Percentiles rank a stretch among this genome's conserved stretches.
Evolutionary conservation across 53 echinoderm and acorn worm genomes (phyloP).

Genomic region (Stichopus horrens): DNA sequence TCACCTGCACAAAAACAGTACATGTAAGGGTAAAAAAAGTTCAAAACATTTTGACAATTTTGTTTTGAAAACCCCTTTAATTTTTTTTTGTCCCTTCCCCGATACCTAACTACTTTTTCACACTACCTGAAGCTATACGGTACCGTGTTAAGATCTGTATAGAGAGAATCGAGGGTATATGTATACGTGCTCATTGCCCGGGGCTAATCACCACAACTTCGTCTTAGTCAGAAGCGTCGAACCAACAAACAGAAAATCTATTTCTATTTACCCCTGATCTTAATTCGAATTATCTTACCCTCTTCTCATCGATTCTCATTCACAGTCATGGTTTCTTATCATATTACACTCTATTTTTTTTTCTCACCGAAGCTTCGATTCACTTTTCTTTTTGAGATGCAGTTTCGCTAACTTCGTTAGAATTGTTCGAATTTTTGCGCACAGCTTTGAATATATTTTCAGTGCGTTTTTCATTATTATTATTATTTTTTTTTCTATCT

Average conservation of each 20-base stretch:
- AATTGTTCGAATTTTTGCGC: neutral
- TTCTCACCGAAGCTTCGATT: neutral
- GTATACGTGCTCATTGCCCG: neutral
- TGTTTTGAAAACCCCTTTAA: no score
- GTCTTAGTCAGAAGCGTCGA: constrained; percentile 17
- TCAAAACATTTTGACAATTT: no score
- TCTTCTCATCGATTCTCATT: constrained; percentile 1
- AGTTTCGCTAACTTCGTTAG: constrained; percentile 11
- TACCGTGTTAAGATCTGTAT: no score
- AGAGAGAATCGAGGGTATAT: no score
- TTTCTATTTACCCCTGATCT: constrained; percentile 2
- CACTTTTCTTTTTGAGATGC: neutral
- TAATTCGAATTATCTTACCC: constrained; percentile 19
- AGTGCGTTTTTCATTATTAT: no score
- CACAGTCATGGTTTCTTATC: constrained; percentile 8
- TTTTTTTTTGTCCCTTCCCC: no score
- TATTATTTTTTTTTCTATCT: no score
- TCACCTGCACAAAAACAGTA: no score
- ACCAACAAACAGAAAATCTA: constrained; percentile 44
- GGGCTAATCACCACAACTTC: constrained; percentile 19
- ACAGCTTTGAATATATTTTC: no score
- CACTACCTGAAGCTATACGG: no score
- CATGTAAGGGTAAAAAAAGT: no score
- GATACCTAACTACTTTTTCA: no score
- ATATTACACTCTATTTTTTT: constrained; percentile 21